These are phyloP conservation scores for Cyclophora punctaria DNA, from an alignment of 2,888 invertebrate genomes.

Conservation along the genomic window DNA sequence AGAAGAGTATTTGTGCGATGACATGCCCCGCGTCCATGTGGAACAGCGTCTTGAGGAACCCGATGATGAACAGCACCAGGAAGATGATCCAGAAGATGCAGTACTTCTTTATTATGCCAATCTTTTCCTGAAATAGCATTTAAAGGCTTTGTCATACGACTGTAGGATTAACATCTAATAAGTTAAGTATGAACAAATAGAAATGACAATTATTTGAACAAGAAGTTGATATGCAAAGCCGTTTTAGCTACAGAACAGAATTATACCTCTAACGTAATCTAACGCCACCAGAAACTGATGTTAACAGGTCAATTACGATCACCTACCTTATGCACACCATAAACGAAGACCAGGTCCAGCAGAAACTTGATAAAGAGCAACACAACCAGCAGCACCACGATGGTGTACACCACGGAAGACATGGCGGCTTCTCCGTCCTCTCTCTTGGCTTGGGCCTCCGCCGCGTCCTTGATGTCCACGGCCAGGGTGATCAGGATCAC, in stretches of 20 bases:
- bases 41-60: constrained; percentile 61
- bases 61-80: constrained; percentile 59
- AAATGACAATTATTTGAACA: no score
- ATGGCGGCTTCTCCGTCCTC: constrained; percentile 46
- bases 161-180: no score
- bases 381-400: constrained; percentile 49
- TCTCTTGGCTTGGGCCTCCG: constrained; percentile 35
- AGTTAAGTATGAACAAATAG: no score
- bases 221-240: no score
- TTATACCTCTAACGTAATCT: no score
- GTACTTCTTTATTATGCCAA: constrained; percentile 59
- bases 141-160: neutral
- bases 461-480: constrained; percentile 42
- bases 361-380: constrained; percentile 54
- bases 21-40: constrained; percentile 62
- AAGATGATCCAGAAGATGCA: constrained; percentile 69
- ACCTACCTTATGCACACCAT: constrained; percentile 54
- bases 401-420: constrained; percentile 56
- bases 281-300: no score
- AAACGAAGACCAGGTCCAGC: constrained; percentile 54
- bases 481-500: constrained; percentile 57
- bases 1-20: constrained; percentile 52
- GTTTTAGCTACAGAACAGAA: no score
- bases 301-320: no score
- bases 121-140: constrained; percentile 44